phyloP scores from a whole-genome alignment of 2,888 invertebrate species.

The Scelioninae gen. 1 region DNA sequence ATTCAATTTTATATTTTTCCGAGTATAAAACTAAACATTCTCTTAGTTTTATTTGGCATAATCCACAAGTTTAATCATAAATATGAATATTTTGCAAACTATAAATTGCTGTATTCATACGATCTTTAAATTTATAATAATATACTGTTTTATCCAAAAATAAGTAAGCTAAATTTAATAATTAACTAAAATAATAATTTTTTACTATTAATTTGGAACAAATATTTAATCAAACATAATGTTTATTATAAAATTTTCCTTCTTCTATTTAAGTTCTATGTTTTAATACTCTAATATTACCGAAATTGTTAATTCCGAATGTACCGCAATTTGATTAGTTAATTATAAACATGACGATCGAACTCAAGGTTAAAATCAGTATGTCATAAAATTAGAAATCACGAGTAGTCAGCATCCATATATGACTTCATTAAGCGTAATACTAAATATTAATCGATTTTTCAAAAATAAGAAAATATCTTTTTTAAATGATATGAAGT shows the following conservation, averaged over 20 bases:
- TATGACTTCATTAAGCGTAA: neutral
- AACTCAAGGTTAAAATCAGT: conserved; percentile 49
- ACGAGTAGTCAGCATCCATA: neutral
- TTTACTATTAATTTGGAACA: neutral
- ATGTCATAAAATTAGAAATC: conserved; percentile 27
- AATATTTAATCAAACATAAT: conserved; percentile 39
- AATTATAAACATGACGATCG: conserved; percentile 53
- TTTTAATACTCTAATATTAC: conserved; percentile 42
- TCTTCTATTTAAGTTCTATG: conserved; percentile 35
- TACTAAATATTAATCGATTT: neutral
- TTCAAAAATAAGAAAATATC: too few species aligned
- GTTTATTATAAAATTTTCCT: conserved; percentile 29
- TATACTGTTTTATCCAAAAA: too few species aligned
- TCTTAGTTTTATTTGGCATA: too few species aligned
- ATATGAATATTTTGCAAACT: too few species aligned
- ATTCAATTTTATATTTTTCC: too few species aligned
- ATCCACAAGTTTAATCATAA: too few species aligned
- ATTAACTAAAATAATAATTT: neutral
- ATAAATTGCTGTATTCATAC: too few species aligned
- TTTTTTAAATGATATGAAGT: too few species aligned
- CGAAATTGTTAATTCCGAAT: conserved; percentile 48
- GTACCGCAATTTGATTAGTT: conserved; percentile 53
- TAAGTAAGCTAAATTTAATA: too few species aligned
- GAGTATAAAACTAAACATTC: too few species aligned
- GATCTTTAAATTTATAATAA: too few species aligned